These are phyloP conservation scores for Sapajus apella DNA, from an alignment of 2,113 vertebrate species.

Conservation along the genomic window DNA sequence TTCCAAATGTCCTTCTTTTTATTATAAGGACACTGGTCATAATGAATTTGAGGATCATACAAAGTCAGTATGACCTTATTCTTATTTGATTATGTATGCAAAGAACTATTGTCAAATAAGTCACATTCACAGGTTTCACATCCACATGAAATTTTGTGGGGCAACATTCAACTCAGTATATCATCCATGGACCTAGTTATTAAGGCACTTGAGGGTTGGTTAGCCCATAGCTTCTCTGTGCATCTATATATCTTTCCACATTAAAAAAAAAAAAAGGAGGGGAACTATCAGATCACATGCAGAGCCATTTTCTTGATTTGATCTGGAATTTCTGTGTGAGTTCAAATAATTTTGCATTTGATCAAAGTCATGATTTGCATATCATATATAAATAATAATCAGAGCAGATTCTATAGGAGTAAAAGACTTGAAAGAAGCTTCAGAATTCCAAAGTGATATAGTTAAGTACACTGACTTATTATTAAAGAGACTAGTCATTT, in stretches of 20 bases:
- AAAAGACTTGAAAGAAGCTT: background rate
- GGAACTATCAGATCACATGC: background rate
- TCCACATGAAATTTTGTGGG: background rate
- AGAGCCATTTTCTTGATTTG: background rate
- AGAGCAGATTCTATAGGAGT: background rate
- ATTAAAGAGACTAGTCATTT: background rate
- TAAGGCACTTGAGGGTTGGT: background rate
- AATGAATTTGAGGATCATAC: background rate
- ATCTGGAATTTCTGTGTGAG: background rate
- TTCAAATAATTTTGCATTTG: conserved; percentile 1
- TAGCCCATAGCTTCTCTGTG: background rate
- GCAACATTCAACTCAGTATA: background rate
- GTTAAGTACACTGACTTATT: background rate
- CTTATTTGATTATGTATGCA: background rate
- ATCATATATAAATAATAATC: background rate
- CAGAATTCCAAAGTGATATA: background rate
- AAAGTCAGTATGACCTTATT: background rate
- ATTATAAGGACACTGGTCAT: background rate
- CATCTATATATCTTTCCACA: background rate
- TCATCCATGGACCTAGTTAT: background rate
- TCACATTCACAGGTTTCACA: background rate
- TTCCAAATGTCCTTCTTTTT: background rate
- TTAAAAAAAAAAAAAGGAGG: background rate
- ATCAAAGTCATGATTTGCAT: background rate
- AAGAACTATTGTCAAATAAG: background rate